Percentiles rank a stretch among this genome's conserved stretches.
phyloP scores from a whole-genome alignment of 2,888 invertebrate genomes.

The Dicycla oo region DNA sequence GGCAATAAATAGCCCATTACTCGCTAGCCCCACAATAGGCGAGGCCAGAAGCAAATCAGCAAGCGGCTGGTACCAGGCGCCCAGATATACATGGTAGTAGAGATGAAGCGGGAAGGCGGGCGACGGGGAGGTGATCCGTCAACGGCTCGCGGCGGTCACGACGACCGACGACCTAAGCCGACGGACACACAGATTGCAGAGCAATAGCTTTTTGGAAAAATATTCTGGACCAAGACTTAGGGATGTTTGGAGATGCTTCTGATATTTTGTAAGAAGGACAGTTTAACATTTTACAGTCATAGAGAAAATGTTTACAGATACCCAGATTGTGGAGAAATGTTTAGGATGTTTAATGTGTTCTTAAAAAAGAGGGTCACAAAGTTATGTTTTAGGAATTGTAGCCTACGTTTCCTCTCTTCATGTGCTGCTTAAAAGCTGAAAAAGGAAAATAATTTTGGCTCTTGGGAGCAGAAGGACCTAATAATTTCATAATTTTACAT shows the following conservation, averaged over 20 bases:
- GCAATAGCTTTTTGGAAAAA: constrained; percentile 24
- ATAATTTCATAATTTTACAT: not conserved
- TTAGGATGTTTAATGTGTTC: not conserved
- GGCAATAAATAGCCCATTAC: constrained; percentile 66
- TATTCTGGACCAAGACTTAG: not conserved
- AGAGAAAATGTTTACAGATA: not conserved
- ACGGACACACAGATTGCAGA: constrained; percentile 55
- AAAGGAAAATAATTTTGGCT: not conserved
- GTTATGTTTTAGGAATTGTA: not conserved
- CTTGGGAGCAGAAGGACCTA: not conserved
- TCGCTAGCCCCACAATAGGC: constrained; percentile 62
- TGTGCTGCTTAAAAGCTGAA: not conserved
- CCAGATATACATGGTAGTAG: constrained; percentile 73
- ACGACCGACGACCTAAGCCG: constrained; percentile 73
- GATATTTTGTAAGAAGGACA: not conserved
- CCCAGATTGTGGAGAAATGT: not conserved
- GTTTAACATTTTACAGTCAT: not conserved
- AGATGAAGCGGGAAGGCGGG: constrained; percentile 63
- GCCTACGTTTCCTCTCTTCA: not conserved
- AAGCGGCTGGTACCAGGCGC: constrained; percentile 71
- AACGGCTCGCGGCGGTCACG: constrained; percentile 88
- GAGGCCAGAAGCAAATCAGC: constrained; percentile 68
- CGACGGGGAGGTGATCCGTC: constrained; percentile 75
- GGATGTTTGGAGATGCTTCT: not conserved
- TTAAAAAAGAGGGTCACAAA: not conserved